Base-by-base conservation (phyloP, 2,113 vertebrate species). In the Microtus ochrogaster region DNA sequence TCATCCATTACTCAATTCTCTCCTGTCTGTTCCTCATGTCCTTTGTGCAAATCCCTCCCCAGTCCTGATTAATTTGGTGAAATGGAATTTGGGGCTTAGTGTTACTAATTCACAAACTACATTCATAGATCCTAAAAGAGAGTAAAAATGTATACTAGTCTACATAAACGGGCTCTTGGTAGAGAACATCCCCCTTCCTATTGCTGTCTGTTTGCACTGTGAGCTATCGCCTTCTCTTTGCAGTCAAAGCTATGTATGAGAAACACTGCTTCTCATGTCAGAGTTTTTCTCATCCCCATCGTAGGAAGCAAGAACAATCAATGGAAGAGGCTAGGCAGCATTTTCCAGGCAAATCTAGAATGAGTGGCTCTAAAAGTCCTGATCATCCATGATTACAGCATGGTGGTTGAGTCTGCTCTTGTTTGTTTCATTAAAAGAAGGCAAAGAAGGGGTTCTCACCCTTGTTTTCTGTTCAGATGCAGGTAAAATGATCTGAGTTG, bases 41-140 rank as follows among this genome's bases (percentile, higher is more conserved):
- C 79, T 94, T 89, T 86, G 61, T 65, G 82, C 63, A 94, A 95
- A 93, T 93, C 87, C 28, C 70, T 94, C 52, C 44, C 92, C 30
- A 11, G 33, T 81, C 39, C 72, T 28, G 72, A 90, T 85, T 95
- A 66, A 81, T 86, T 77, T 74, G 26, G 76, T 78, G 84, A 94
- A 92, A 22, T 90, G 41, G n/a, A 33, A 89, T 24, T 94, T 89
- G 82, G 68, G 92, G 85, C 68, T 94, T 86, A 95, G 0, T 49
- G 83, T 78, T 95, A 55, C 26, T 85, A 93, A 83, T 70, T 90
- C 74, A 66, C 28, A 61, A 96, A 70, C 28, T 68, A 55, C 44
- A 68, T 28, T 47, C 1, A 41, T 14, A 86, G 68, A 89, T 90
- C 66, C 78, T 63, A 36, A 81, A 81, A 81, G 52, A 81, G 21